Base-by-base conservation (phyloP, 2,113 vertebrate species). In the Noctilio leporinus region DNA sequence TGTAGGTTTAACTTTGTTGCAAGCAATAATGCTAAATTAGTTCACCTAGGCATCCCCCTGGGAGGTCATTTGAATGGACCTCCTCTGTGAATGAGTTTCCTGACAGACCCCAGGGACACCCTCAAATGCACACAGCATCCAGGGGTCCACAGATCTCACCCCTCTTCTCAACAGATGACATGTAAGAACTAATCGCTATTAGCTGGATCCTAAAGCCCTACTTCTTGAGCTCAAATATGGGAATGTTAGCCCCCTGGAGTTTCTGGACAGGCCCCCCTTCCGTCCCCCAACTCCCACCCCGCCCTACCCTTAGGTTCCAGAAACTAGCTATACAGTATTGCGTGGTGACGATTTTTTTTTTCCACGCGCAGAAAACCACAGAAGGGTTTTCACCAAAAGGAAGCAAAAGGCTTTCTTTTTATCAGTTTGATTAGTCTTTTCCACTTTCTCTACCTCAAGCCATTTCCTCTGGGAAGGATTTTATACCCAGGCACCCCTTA, bases 361-460 rank as follows among this genome's bases (percentile, higher is more conserved):
- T 43, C 1, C 93, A 83, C 35, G 14, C 86, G 89, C 59, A 84
- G 80, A 96, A 96, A 96, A 96, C 94, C 92, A 70, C 96, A 86
- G 76, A 86, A 72, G 28, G 82, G 75, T 96, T 97, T 96, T 86
- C 96, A 96, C 69, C 70, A 76, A 93, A 96, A 92, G 78, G 87
- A 96, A 95, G 84, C 73, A 83, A 94, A 95, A 72, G 70, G 89
- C 96, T 95, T 93, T 77, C 89, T 96, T 96, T 95, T 76, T 84
- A 86, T 92, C 94, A 95, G 95, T 95, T 94, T 87, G 49, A 91
- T 95, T 92, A 69, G 81, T 73, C 95, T 88, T 95, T 96, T 85
- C 38, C 87, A 93, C 86, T 86, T 92, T 96, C 81, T 90, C 80
- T 93, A 75, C 72, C 72, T 82, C 3, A 2, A 86, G 76, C 80